Evolutionary conservation across 2,113 vertebrate genomes (phyloP), one percentile per base, ranked within the genome.

Genomic region (Alethe diademata): DNA sequence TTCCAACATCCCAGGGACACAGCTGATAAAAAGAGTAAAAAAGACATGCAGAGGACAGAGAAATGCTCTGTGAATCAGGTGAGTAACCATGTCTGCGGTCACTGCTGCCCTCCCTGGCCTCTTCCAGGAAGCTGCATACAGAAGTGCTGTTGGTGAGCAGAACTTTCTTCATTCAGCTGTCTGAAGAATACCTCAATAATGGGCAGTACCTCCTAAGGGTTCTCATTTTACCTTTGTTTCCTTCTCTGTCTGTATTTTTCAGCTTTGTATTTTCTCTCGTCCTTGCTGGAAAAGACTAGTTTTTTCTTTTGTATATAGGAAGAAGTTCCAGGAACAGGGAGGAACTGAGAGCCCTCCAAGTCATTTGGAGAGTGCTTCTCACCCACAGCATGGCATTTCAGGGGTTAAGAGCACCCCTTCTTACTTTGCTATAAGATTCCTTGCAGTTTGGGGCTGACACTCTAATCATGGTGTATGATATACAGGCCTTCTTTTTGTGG

Each of bases 11-110:
- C 26, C 22, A 76, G 31, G 31, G 31, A 35, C 16, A 50, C 20
- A 50, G 17, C 3, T 14, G 48, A 28, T 43, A 26, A 36, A 51
- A 67, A 60, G 36, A 51, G 17, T 19, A 42, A 60, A 33, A 85
- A 31, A 36, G 43, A 58, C 4, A 26, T 0, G 0, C 12, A 36
- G 22, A 60, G 33, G 22, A 60, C 33, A 36, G 54, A 51, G 18
- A 69, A 60, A 69, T 0, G 0, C 33, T 9, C 33, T 51, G 62
- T 67, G 53, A 67, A 51, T 18, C 31, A 42, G 17, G 22, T 26
- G 61, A 36, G 11, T 19, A 69, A 36, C 10, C 18, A 4, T 45
- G 45, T 19, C 22, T 69, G 14, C 45, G 33, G 18, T 12, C 33
- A 58, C 22, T 43, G 33, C 26, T 2, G 6, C 22, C 17, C 7